A percentile compares a stretch with the other conserved stretches of the same genome.
Evolutionary conservation across 2,113 vertebrate genomes (phyloP).

Genomic region (Chaenogobius annularis): DNA sequence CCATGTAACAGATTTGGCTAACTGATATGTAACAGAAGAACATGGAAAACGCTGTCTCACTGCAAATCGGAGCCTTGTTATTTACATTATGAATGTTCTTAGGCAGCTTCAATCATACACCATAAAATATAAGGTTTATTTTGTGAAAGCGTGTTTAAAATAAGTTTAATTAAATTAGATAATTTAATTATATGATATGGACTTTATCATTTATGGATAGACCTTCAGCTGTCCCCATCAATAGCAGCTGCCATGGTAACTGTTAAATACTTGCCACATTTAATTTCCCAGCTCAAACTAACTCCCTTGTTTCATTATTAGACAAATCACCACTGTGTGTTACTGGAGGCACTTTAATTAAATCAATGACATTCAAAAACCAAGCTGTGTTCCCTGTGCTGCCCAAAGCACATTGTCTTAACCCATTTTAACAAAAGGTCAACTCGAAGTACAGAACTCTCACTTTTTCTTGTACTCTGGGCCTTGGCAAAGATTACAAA

Average conservation of each 20-base stretch:
- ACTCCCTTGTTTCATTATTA: slow-evolving; percentile 5
- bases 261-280: neutral
- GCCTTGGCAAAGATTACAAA: neutral
- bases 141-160: too few relatives aligned
- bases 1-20: neutral
- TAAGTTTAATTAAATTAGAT: too few relatives aligned
- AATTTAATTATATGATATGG: too few relatives aligned
- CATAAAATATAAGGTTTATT: neutral
- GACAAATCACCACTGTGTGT: neutral
- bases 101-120: neutral
- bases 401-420: slow-evolving; percentile 17
- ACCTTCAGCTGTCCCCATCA: neutral
- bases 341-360: slow-evolving; percentile 25
- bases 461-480: neutral
- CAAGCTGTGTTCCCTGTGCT: slow-evolving; percentile 5
- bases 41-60: neutral
- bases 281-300: slow-evolving; percentile 1
- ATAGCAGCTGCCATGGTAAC: slow-evolving; percentile 1
- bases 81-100: neutral
- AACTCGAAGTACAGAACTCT: slow-evolving; percentile 13
- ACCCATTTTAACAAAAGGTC: slow-evolving; percentile 12
- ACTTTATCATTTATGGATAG: too few relatives aligned
- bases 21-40: neutral
- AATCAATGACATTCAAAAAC: slow-evolving; percentile 42
- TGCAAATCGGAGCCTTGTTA: neutral